phyloP scores from a whole-genome alignment of 1,140 invertebrate genomes.

The Fopius arisanus region DNA sequence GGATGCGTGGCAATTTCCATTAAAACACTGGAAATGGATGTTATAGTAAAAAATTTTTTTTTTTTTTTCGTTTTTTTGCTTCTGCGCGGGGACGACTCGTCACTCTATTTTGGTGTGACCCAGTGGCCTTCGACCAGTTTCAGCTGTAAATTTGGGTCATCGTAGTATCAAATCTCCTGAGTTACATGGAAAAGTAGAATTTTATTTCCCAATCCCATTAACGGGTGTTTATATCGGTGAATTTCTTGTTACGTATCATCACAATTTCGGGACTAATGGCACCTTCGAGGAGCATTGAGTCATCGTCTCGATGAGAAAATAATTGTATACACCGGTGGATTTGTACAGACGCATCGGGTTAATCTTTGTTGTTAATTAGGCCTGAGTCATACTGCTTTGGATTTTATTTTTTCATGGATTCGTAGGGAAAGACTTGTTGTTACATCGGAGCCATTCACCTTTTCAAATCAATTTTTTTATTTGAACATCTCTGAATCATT shows the following conservation, averaged over 20 bases:
- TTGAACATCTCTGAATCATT: background rate
- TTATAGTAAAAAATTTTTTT: background rate
- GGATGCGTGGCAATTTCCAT: conserved; percentile 12
- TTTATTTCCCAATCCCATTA: background rate
- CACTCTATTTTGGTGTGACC: conserved; percentile 8
- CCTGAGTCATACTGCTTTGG: background rate
- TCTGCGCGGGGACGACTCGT: background rate
- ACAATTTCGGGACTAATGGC: too few relatives aligned
- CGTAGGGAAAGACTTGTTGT: too few relatives aligned
- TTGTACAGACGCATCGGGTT: too few relatives aligned
- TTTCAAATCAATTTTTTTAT: too few relatives aligned
- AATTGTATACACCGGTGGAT: background rate
- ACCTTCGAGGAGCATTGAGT: too few relatives aligned
- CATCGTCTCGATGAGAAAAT: background rate
- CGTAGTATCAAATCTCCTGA: background rate
- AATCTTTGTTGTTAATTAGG: background rate
- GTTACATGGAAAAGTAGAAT: background rate
- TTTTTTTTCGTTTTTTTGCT: background rate
- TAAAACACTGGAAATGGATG: background rate
- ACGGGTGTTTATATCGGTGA: background rate
- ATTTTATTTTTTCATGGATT: too few relatives aligned
- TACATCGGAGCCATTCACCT: too few relatives aligned
- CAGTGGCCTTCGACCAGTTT: conserved; percentile 1
- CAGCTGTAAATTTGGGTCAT: conserved; percentile 3
- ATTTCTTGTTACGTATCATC: too few relatives aligned